Evolutionary conservation across 2,888 invertebrate species (phyloP).

Genomic region (Lamproptera curius): DNA sequence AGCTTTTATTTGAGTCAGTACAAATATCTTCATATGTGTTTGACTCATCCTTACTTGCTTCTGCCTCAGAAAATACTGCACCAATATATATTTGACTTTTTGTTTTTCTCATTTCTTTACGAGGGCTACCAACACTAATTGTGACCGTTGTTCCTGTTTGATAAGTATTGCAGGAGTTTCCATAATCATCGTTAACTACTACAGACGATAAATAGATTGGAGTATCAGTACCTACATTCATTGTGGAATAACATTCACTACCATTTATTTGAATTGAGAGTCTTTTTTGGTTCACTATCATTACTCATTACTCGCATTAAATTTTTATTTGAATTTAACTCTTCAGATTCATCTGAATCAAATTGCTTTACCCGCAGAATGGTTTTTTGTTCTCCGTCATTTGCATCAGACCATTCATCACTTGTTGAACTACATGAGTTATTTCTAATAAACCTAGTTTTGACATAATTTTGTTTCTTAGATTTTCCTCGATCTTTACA

Average conservation of each 20-base stretch:
- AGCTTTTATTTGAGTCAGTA: conserved; percentile 38
- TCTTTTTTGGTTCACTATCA: conserved; percentile 75
- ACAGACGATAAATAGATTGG: conserved; percentile 86
- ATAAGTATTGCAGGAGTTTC: conserved; percentile 62
- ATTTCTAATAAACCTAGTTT: conserved; percentile 68
- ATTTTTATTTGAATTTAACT: conserved; percentile 38
- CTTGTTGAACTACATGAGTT: conserved; percentile 70
- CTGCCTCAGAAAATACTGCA: conserved; percentile 49
- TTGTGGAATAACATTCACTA: conserved; percentile 86
- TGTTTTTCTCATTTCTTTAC: conserved; percentile 60
- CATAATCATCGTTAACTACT: conserved; percentile 80
- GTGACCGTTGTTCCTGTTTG: conserved; percentile 80
- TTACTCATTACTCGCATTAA: conserved; percentile 39
- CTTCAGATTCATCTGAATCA: conserved; percentile 69
- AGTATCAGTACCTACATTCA: conserved; percentile 83
- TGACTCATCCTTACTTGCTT: conserved; percentile 40
- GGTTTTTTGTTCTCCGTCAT: conserved; percentile 69
- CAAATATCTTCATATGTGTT: conserved; percentile 69
- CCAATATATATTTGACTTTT: conserved; percentile 75
- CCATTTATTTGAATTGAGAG: conserved; percentile 86
- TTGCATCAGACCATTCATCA: conserved; percentile 72
- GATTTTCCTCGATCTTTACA: conserved; percentile 55
- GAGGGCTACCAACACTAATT: conserved; percentile 78
- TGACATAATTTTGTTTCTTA: conserved; percentile 71
- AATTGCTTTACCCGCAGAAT: conserved; percentile 64